Base-by-base conservation (phyloP, 2,113 vertebrate species). In the Bambusicola thoracicus region DNA sequence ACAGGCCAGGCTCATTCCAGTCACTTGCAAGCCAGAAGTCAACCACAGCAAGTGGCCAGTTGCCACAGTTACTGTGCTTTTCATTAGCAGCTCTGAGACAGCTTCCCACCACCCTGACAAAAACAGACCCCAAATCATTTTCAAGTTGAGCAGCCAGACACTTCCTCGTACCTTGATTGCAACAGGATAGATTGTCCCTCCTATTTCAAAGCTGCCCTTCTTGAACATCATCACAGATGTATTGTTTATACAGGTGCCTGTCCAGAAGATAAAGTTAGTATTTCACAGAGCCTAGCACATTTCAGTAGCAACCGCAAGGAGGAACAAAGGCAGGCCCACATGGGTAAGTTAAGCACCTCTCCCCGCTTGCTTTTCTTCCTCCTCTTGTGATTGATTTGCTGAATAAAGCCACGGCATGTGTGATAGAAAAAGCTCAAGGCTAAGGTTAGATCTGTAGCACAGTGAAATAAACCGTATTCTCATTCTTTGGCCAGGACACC, bases 201-300 rank as follows among this genome's bases (percentile, higher is more conserved):
- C 99, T 13, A 99, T 99, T 96, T 99, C 99, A 97, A 99, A 99
- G 96, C 99, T 99, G 89, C 99, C 99, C 77, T 99, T 99, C 97
- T 99, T 99, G 92, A 99, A 99, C 99, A 99, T 99, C 99, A 99
- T 99, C 85, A 99, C 99, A 0, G 99, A 99, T 8, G 99, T 99
- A 92, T 99, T 99, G 93, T 99, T 99, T 96, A 99, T 98, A 86
- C 99, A 99, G 72, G 99, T 99, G 85, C 99, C 99, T 99, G 92
- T 49, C 44, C 77, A 49, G 30, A 90, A 86, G 46, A 93, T 32
- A 75, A 69, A 80, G n/a, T 48, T 21, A 43, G 21, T 85, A 53
- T 15, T 90, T 82, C 68, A 85, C 46, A 66, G 25, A 82, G 10
- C 7, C 32, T 29, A 59, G 9, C 16, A 36, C 29, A 53, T 30